Evolutionary conservation across 53 echinoderm and acorn worm genomes (phyloP).

Genomic region (Luidia sarsii): DNA sequence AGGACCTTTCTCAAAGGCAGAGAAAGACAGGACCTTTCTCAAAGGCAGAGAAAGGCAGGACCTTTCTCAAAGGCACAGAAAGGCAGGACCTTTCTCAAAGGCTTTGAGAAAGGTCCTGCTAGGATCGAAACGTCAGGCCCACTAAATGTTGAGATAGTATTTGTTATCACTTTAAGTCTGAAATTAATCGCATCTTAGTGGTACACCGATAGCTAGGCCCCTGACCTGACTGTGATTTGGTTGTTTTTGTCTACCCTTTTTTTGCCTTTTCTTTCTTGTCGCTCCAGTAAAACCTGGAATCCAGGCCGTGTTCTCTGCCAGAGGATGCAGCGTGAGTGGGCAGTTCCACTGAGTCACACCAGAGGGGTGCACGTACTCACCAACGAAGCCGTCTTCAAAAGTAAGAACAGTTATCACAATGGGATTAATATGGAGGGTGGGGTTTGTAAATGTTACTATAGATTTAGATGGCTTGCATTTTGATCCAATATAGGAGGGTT

Average conservation of each 20-base stretch:
- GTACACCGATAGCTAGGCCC: neutral
- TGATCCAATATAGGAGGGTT: too few species aligned
- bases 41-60: too few species aligned
- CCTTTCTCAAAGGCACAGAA: neutral
- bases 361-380: conserved; percentile 88
- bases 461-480: too few species aligned
- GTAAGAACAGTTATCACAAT: too few species aligned
- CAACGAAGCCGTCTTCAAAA: conserved; percentile 95
- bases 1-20: too few species aligned
- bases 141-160: neutral
- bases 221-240: neutral
- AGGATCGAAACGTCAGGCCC: too few species aligned
- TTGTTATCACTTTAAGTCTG: neutral
- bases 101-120: too few species aligned
- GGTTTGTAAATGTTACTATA: too few species aligned
- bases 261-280: neutral
- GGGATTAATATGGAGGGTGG: too few species aligned
- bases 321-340: conserved; percentile 80
- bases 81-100: neutral
- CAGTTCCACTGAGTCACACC: conserved; percentile 75
- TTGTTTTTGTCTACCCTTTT: neutral
- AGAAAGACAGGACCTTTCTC: too few species aligned
- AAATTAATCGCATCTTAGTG: neutral
- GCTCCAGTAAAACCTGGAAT: conserved; percentile 84
- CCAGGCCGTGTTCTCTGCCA: conserved; percentile 84